A percentile compares a stretch with the other conserved stretches of the same genome.
These are phyloP conservation scores for Torymus aiolomorphi DNA, from an alignment of 2,888 invertebrate genomes.

Conservation along the genomic window DNA sequence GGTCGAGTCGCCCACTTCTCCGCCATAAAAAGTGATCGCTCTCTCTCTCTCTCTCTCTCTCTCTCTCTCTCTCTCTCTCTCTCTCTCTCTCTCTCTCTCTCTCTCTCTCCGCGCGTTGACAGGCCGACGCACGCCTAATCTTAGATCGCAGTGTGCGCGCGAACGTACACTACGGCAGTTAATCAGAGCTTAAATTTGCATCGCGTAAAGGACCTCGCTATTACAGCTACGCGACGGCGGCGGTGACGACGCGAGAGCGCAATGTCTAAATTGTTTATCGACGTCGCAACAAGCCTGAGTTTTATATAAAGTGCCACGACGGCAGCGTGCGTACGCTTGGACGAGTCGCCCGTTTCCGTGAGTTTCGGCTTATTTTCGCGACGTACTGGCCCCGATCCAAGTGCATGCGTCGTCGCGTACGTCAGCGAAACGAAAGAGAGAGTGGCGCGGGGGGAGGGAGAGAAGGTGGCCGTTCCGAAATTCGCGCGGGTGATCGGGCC, in stretches of 20 bases:
- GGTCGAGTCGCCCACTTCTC: too few relatives aligned
- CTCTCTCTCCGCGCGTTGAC: too few relatives aligned
- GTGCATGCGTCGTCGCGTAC: conserved; percentile 33
- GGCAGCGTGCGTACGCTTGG: conserved; percentile 3
- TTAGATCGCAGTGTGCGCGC: too few relatives aligned
- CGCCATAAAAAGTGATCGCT: too few relatives aligned
- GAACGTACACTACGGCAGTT: background rate
- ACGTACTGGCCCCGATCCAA: conserved; percentile 40
- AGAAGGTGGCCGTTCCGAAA: background rate
- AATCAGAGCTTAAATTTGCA: conserved; percentile 50
- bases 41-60: too few relatives aligned
- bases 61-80: too few relatives aligned
- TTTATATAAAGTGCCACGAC: conserved; percentile 35
- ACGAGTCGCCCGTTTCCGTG: conserved; percentile 30
- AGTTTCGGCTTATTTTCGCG: conserved; percentile 51
- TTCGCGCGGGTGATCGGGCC: background rate
- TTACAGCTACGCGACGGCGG: too few relatives aligned
- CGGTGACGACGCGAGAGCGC: background rate
- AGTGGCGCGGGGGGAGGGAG: background rate
- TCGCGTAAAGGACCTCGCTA: conserved; percentile 35
- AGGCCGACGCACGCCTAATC: too few relatives aligned
- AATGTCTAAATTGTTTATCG: conserved; percentile 54
- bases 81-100: too few relatives aligned
- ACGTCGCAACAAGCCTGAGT: conserved; percentile 30
- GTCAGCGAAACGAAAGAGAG: background rate